Conservation (phyloP, 2,797 vertebrate species). For the Momotus momota region DNA sequence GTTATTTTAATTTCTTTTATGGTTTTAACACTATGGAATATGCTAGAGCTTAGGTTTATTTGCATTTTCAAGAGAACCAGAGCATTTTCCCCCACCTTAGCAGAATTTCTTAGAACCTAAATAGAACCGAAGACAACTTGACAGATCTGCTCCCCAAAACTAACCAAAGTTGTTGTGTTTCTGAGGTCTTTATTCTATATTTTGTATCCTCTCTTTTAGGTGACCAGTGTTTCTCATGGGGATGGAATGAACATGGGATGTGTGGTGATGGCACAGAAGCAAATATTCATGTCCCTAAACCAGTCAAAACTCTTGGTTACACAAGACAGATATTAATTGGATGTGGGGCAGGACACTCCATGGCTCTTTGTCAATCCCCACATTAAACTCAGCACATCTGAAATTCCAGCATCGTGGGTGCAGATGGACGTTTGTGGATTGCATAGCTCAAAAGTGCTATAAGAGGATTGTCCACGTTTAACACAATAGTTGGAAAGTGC, state of each 20-base stretch:
- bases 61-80: neutral
- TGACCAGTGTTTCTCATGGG: constrained; percentile 88
- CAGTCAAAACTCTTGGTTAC: constrained; percentile 70
- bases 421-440: neutral
- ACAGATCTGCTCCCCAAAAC: neutral
- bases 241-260: constrained; percentile 98
- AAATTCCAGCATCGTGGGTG: neutral
- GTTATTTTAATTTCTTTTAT: neutral
- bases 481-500: neutral
- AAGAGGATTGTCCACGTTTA: neutral
- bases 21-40: neutral
- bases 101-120: neutral
- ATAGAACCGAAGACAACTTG: neutral
- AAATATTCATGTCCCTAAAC: constrained; percentile 80
- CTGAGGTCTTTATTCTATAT: neutral
- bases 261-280: constrained; percentile 87
- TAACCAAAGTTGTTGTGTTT: neutral
- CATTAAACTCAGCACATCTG: neutral
- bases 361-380: constrained; percentile 81
- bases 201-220: constrained; percentile 75
- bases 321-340: constrained; percentile 81
- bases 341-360: constrained; percentile 93
- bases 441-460: neutral
- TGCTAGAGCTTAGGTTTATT: neutral
- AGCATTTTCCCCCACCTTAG: neutral